Percentiles rank a stretch among this genome's conserved stretches.
Evolutionary conservation across 1,140 invertebrate species (phyloP).

Genomic region (Glossosoma conforme): DNA sequence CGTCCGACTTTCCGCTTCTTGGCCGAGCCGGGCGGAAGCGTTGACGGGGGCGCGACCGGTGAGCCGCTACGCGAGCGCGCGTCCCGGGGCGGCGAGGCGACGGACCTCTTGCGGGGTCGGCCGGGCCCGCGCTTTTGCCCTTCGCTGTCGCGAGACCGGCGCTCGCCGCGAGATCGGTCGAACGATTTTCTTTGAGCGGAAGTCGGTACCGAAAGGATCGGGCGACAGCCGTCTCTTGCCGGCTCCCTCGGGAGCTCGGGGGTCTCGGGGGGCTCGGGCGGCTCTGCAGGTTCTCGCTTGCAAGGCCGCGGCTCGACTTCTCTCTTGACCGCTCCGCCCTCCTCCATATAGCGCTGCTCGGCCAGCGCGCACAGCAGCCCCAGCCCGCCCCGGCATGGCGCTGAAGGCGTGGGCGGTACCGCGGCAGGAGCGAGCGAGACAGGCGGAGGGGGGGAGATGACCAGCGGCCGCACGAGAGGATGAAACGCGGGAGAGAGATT

Average conservation of each 20-base stretch:
- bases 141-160: conserved; percentile 3
- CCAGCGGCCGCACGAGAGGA: conserved; percentile 13
- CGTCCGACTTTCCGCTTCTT: conserved; percentile 80
- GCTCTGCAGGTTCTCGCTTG: no score
- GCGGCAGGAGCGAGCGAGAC: conserved; percentile 41
- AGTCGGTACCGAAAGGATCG: conserved; percentile 9
- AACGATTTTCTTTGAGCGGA: conserved; percentile 29
- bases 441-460: conserved; percentile 25
- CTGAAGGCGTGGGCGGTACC: conserved; percentile 34
- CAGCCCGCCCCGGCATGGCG: conserved; percentile 58
- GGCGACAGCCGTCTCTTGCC: conserved; percentile 1
- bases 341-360: conserved; percentile 77
- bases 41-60: conserved; percentile 25
- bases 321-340: conserved; percentile 44
- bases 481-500: conserved; percentile 31
- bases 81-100: conserved; percentile 30
- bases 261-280: not conserved
- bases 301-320: no score
- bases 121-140: conserved; percentile 41
- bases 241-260: not conserved
- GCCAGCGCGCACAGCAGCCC: conserved; percentile 79
- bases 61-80: conserved; percentile 40
- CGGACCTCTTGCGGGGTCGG: conserved; percentile 40
- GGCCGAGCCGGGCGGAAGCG: conserved; percentile 43
- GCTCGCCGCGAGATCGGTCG: conserved; percentile 12